Conservation (phyloP, 2,888 invertebrate genomes). For the Labia minor region DNA sequence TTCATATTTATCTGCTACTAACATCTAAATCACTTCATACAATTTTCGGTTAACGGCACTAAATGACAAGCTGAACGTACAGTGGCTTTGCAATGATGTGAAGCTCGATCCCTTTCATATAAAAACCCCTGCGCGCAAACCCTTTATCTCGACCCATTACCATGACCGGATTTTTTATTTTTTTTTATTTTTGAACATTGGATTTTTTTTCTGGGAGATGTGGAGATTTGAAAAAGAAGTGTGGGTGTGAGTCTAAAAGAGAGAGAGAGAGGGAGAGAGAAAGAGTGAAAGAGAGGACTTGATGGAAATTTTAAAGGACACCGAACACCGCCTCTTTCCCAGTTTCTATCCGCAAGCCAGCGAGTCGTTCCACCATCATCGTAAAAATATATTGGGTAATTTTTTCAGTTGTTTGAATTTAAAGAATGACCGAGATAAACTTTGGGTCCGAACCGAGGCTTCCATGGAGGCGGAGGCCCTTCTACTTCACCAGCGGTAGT, state of each 20-base stretch:
- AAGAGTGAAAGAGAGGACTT: background rate
- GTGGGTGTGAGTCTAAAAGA: no score
- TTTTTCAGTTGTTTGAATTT: slow-evolving; percentile 13
- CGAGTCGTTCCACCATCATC: background rate
- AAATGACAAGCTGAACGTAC: slow-evolving; percentile 2
- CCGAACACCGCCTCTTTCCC: background rate
- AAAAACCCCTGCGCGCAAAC: background rate
- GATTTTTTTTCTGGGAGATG: background rate
- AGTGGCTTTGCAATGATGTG: slow-evolving; percentile 13
- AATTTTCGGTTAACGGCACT: background rate
- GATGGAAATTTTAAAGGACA: slow-evolving; percentile 13
- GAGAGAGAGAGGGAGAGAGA: no score
- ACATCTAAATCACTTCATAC: slow-evolving; percentile 4
- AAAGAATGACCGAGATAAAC: slow-evolving; percentile 13
- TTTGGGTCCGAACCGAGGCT: background rate
- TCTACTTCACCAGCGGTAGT: slow-evolving; percentile 2
- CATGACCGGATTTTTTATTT: background rate
- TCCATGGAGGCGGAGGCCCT: background rate
- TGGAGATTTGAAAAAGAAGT: slow-evolving; percentile 2
- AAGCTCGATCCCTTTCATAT: slow-evolving; percentile 1
- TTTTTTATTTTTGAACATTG: background rate
- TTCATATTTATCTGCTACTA: background rate
- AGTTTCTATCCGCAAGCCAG: background rate
- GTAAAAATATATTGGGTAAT: slow-evolving; percentile 1
- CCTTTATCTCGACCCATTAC: background rate